phyloP scores from a whole-genome alignment of 1,140 invertebrate species.

The Oscheius sp. region DNA sequence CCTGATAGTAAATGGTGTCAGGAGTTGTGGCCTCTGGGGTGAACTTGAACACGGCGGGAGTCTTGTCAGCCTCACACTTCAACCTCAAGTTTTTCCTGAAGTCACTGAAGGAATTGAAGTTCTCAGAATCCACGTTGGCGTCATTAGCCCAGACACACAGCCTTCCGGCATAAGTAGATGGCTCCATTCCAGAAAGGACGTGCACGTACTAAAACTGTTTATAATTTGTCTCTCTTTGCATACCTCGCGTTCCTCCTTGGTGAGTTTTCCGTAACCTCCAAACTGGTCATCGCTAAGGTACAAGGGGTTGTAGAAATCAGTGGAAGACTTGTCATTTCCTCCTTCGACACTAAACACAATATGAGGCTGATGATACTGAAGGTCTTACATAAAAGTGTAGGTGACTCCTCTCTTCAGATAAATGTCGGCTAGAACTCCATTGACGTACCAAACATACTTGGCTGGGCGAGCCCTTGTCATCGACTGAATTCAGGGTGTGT shows the following conservation, averaged over 20 bases:
- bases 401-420: slow-evolving; percentile 82
- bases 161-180: slow-evolving; percentile 39
- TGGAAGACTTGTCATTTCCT: slow-evolving; percentile 73
- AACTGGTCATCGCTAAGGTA: slow-evolving; percentile 89
- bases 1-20: slow-evolving; percentile 87
- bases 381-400: slow-evolving; percentile 70
- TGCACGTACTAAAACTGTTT: slow-evolving; percentile 32
- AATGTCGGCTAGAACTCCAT: slow-evolving; percentile 83
- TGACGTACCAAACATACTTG: slow-evolving; percentile 90
- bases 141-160: slow-evolving; percentile 46
- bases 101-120: slow-evolving; percentile 46
- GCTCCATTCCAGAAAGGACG: slow-evolving; percentile 20
- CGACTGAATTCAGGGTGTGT: slow-evolving; percentile 32
- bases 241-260: slow-evolving; percentile 71
- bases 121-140: slow-evolving; percentile 36
- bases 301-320: slow-evolving; percentile 86
- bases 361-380: not conserved
- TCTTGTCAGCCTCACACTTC: slow-evolving; percentile 35
- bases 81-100: slow-evolving; percentile 47
- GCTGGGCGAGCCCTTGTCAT: slow-evolving; percentile 33
- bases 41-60: slow-evolving; percentile 72
- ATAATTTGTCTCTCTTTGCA: not conserved
- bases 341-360: slow-evolving; percentile 77
- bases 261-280: slow-evolving; percentile 83
- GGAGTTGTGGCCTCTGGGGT: slow-evolving; percentile 86